A percentile compares a stretch with the other conserved stretches of the same genome.
Evolutionary conservation across 2,113 vertebrate genomes (phyloP).

Genomic region (Apteryx mantelli): DNA sequence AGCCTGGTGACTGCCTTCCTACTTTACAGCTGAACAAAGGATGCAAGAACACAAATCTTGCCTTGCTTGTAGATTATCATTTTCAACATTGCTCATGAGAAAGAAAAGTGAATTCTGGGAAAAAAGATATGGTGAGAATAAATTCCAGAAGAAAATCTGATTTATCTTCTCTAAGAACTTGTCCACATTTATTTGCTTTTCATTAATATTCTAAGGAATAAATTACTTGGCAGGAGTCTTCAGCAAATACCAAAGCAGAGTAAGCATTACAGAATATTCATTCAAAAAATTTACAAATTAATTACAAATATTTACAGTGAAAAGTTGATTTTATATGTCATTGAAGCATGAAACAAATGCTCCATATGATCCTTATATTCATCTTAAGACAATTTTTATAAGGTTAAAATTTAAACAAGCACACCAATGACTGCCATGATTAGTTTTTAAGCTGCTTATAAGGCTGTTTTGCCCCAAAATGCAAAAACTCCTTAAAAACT

Average conservation of each 20-base stretch:
- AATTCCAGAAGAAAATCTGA: no score
- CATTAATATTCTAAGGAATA: neutral
- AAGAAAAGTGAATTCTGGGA: no score
- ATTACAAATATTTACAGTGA: neutral
- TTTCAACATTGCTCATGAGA: no score
- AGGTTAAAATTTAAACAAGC: neutral
- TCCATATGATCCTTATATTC: neutral
- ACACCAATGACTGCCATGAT: neutral
- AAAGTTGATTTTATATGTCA: neutral
- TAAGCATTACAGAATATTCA: neutral
- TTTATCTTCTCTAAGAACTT: no score
- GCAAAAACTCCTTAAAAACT: accelerated
- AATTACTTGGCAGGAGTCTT: neutral
- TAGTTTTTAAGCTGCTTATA: neutral
- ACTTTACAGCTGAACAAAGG: no score
- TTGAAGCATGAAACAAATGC: neutral
- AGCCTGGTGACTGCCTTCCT: no score
- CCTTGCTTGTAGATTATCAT: no score
- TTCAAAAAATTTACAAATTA: neutral
- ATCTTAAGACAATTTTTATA: neutral
- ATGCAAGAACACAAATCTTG: no score
- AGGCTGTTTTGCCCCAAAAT: neutral
- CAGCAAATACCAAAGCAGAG: neutral
- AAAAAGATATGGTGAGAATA: no score
- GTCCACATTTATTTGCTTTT: neutral